Base-by-base conservation (phyloP, 1,140 invertebrate species). In the Drosophila triauraria region DNA sequence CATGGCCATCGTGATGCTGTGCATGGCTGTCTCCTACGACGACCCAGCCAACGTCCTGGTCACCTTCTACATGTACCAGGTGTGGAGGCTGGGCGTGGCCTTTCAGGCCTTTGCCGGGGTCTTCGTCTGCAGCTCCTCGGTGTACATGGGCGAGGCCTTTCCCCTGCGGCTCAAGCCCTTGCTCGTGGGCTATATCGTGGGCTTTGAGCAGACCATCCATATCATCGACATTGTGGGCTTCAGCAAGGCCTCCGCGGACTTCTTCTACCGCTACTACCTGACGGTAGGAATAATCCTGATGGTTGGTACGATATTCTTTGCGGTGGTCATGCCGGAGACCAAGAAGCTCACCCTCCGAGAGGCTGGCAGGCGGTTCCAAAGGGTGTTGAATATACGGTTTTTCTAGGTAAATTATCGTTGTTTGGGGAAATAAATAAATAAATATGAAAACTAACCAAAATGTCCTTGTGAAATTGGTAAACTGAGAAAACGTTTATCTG, bases 71-170 rank as follows among this genome's bases (percentile, higher is more conserved):
- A 91, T 91, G 88, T 40, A 50, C 0, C 48, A 82, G 44, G 75
- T 76, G 12, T 86, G 76, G 35, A 58, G 56, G 5, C 61, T 91
- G 0, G 58, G 67, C 13, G 47, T 91, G 44, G 68, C 54, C 2
- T 56, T 82, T 27, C 85, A 90, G 46, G 77, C 80, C 32, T 88
- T 91, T 42, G 71, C 85, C 2, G 87, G 87, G 10, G 51, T 85
- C n/a, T 91, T 65, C 51, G 62, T 80, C 2, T 79, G 82, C 13
- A 76, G 70, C 38, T 78, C 81, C 4, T 68, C 84, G 3, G 74
- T 76, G 2, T 91, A 80, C 46, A 15, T 91, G 38, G 82, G 88
- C 5, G 88, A 91, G 23, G 88, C 88, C 3, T 91, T 91, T 9
- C 88, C 84, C 27, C 60, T 91, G 61, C 64, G 64, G 1, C 10